Base-by-base conservation (phyloP, 2,888 invertebrate genomes). In the Cyclophora albipunctata region DNA sequence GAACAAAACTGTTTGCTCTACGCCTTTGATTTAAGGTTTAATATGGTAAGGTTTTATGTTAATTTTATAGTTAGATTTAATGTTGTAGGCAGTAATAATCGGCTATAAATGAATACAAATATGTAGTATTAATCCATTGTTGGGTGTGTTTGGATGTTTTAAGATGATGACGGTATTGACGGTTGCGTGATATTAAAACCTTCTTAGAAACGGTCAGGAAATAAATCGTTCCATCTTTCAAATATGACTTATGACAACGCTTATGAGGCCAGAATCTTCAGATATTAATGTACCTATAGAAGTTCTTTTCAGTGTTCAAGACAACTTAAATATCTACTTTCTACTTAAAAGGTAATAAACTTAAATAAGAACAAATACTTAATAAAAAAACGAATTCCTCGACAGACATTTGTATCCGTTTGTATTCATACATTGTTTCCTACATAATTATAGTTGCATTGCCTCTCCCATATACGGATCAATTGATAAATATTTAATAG, bases 111-210 rank as follows among this genome's bases (percentile, higher is more conserved):
- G 64, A 67, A 64, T 69, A 70, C 63, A 64, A 58, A 67, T 64
- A n/a, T n/a, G n/a, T n/a, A 64, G 60, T 59, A 55, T 37, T 66
- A 63, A 66, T 65, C 67, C 63, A 67, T 69, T 71, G 71, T 70
- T 67, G 58, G 53, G 46, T 58, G 58, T 63, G 63, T 69, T 71
- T 67, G 65, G 69, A 61, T 59, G 58, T 58, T 59, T 60, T 58
- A 57, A 67, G 59, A 61, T 66, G 67, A 64, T 69, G 66, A 62
- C 51, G 58, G 54, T 52, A 20, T 20, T 20, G 20, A 37, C 37
- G 37, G 37, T 37, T 37, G 5, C 52, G 37, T 53, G 52, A 55
- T 56, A 56, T 46, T 51, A 53, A 60, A 58, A 48, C 59, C 51
- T 51, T 50, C 37, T 37, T 37, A 37, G 4, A 37, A 37, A 37